These are phyloP conservation scores for Bombus turneri DNA, from an alignment of 1,140 invertebrate genomes.

Conservation along the genomic window DNA sequence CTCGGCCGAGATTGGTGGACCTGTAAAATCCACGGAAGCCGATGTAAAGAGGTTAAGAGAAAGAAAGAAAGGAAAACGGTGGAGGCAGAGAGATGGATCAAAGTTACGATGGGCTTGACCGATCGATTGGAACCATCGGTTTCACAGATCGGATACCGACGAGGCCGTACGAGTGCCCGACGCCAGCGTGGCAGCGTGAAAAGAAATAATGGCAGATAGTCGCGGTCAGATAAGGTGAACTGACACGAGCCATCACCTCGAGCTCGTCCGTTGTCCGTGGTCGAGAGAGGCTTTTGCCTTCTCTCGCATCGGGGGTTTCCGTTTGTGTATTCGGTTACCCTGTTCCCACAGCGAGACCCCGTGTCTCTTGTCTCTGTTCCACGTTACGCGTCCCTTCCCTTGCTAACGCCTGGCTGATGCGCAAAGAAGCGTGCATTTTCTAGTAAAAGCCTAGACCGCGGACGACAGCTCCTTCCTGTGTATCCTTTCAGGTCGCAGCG, in stretches of 20 bases:
- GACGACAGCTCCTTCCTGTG: constrained; percentile 66
- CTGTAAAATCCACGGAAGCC: constrained; percentile 20
- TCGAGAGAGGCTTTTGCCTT: constrained; percentile 56
- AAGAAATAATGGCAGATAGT: constrained; percentile 75
- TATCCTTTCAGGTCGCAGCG: constrained; percentile 53
- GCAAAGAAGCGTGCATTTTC: constrained; percentile 66
- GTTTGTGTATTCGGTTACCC: constrained; percentile 74
- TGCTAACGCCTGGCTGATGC: constrained; percentile 36
- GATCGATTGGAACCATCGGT: constrained; percentile 60
- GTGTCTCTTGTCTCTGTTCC: constrained; percentile 22
- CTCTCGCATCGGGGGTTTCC: constrained; percentile 62
- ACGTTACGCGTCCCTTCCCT: neutral
- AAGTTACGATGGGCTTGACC: constrained; percentile 27
- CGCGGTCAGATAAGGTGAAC: constrained; percentile 69
- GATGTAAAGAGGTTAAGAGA: neutral
- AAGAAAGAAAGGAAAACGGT: neutral
- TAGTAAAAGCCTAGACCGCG: constrained; percentile 60
- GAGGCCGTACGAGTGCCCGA: constrained; percentile 58
- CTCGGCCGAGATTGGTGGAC: constrained; percentile 18
- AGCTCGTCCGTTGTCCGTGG: constrained; percentile 55
- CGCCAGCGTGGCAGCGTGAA: constrained; percentile 56
- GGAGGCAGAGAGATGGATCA: constrained; percentile 26
- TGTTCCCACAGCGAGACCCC: constrained; percentile 66
- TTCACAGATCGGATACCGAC: constrained; percentile 51
- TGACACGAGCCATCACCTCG: constrained; percentile 71